phyloP scores from a whole-genome alignment of 2,888 invertebrate species.

The Strigamia maritima region DNA sequence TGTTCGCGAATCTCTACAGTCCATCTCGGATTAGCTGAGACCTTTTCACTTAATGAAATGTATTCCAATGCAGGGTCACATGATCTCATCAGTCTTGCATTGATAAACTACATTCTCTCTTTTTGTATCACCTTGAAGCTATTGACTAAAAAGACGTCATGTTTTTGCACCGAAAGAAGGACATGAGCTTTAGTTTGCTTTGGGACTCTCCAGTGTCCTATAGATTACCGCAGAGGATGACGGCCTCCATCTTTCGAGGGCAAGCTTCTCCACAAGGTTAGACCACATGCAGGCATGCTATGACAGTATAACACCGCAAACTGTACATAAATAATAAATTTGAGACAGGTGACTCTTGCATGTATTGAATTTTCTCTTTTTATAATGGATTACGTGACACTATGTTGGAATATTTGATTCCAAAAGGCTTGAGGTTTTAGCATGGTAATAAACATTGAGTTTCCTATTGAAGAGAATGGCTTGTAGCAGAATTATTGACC shows the following conservation, averaged over 20 bases:
- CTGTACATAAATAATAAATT: background rate
- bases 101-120: no score
- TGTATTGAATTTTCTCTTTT: background rate
- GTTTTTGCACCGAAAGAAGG: background rate
- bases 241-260: background rate
- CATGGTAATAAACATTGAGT: no score
- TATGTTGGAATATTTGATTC: no score
- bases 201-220: background rate
- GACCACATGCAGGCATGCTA: background rate
- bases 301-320: background rate
- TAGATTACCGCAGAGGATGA: conserved; percentile 9
- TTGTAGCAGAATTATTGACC: background rate
- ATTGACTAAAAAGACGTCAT: background rate
- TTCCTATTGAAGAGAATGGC: no score
- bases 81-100: no score
- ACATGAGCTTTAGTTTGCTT: background rate
- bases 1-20: no score
- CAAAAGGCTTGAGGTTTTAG: no score
- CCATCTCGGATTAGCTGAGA: no score
- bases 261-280: background rate
- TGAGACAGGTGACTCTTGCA: background rate
- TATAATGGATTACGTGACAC: background rate
- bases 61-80: no score
- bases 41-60: no score
- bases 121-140: background rate